Conservation (phyloP, 2,113 vertebrate genomes). For the Tauraco erythrolophus region DNA sequence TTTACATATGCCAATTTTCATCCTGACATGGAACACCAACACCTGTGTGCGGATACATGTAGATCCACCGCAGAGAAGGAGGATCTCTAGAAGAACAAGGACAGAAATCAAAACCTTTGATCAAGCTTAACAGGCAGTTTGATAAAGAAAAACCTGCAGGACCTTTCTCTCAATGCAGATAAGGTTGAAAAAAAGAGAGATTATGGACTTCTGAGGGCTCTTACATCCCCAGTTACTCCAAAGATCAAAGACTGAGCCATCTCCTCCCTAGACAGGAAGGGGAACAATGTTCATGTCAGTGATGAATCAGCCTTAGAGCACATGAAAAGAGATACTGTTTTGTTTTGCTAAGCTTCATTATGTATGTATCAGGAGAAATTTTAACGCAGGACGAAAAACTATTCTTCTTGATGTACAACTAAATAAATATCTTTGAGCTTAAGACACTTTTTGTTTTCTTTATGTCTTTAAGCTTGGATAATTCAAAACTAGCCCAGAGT, state of each 20-base stretch:
- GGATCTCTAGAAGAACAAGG: background rate
- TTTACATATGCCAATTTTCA: background rate
- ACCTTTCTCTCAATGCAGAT: background rate
- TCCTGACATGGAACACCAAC: background rate
- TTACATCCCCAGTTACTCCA: background rate
- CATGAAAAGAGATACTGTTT: background rate
- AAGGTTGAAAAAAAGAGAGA: background rate
- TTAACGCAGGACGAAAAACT: background rate
- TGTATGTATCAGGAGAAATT: background rate
- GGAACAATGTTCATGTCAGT: background rate
- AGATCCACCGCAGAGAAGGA: background rate
- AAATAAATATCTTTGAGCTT: constrained; percentile 20
- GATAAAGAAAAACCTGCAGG: background rate
- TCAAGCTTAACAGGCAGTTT: background rate
- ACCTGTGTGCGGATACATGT: accelerated
- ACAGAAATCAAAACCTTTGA: background rate
- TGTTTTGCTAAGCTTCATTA: constrained; percentile 24
- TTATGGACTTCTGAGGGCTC: background rate
- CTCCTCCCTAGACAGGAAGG: background rate
- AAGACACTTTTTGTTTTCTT: constrained; percentile 24
- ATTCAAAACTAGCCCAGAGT: background rate
- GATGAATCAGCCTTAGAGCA: background rate
- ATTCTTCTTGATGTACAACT: background rate
- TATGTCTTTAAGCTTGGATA: background rate
- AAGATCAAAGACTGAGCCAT: constrained; percentile 8